These are phyloP conservation scores for Sigmodon hispidus DNA, from an alignment of 2,113 vertebrate species.

Conservation along the genomic window DNA sequence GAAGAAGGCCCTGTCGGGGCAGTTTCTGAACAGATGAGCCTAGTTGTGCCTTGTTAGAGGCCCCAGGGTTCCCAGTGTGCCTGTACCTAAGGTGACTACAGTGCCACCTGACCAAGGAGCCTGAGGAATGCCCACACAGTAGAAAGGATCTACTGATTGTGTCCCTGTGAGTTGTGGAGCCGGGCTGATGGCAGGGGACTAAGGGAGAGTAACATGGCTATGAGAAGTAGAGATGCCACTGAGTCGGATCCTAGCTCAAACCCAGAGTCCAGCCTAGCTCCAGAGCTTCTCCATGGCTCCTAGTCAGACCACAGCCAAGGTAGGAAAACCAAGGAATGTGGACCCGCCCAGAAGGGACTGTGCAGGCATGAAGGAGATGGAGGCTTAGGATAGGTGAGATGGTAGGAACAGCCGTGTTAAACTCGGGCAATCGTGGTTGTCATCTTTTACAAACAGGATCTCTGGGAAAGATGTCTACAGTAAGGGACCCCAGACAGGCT, in stretches of 20 bases:
- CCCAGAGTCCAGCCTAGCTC: not conserved
- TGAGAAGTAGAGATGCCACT: not conserved
- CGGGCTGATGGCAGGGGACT: too few species aligned
- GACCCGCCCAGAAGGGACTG: not conserved
- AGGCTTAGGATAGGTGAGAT: not conserved
- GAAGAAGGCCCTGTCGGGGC: not conserved
- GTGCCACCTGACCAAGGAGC: not conserved
- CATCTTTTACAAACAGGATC: not conserved
- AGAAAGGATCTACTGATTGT: not conserved
- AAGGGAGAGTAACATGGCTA: too few species aligned
- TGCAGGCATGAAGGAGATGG: too few species aligned
- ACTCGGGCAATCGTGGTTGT: not conserved
- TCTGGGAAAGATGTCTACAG: not conserved
- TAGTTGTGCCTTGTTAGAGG: not conserved
- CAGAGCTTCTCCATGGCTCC: not conserved
- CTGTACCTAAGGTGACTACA: accelerated
- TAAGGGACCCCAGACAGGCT: not conserved
- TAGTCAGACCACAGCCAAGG: not conserved
- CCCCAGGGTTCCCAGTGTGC: not conserved
- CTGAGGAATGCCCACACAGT: not conserved
- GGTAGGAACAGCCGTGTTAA: not conserved
- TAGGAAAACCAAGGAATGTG: too few species aligned
- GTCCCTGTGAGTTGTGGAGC: not conserved
- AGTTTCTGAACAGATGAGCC: not conserved
- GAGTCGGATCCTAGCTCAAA: not conserved